Evolutionary conservation across 2,113 vertebrate genomes (phyloP).

Genomic region (Arenaria interpres): DNA sequence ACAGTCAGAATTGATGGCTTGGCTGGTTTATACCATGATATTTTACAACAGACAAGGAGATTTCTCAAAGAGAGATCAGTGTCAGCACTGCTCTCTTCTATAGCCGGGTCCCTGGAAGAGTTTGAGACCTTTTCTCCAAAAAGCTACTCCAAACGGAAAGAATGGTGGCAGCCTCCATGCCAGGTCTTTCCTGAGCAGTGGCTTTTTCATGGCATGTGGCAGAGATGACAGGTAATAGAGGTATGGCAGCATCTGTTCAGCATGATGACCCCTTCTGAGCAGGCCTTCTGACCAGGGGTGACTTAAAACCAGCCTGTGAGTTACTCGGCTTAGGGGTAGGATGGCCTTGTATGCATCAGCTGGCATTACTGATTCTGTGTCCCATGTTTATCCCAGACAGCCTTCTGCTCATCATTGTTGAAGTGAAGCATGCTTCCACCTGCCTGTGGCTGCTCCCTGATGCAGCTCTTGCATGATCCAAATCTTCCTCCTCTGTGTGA

Average conservation of each 20-base stretch:
- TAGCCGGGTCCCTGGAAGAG: background rate
- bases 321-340: background rate
- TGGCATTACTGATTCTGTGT: background rate
- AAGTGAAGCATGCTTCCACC: background rate
- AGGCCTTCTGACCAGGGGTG: rapidly evolving
- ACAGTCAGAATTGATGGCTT: background rate
- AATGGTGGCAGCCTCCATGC: rapidly evolving
- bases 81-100: background rate
- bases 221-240: background rate
- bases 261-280: background rate
- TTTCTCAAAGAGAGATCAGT: background rate
- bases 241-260: background rate
- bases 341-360: background rate
- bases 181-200: background rate
- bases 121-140: background rate
- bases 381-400: background rate
- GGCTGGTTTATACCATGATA: background rate
- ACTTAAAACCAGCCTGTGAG: background rate
- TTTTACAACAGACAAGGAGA: background rate
- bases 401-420: background rate
- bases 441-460: background rate
- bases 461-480: rapidly evolving
- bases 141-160: background rate
- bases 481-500: background rate
- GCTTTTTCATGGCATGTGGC: background rate